Base-by-base conservation (phyloP, 2,797 vertebrate genomes). In the Manis crassicaudata region DNA sequence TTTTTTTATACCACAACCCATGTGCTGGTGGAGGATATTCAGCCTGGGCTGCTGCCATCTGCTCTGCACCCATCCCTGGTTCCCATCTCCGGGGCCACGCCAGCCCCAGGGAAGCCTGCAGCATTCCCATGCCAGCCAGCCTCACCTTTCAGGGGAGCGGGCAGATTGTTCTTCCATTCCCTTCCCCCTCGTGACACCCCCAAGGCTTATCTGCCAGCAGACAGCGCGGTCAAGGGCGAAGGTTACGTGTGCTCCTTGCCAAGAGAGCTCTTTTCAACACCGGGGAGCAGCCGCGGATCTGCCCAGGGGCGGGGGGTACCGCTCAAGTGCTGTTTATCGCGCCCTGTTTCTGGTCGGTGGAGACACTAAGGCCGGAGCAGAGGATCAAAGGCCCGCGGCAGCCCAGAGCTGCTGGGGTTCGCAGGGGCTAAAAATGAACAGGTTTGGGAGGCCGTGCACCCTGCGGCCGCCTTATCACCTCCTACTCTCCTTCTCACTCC, bases 231-330 rank as follows among this genome's bases (percentile, higher is more conserved):
- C 97, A 98, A 97, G 98, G 98, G 98, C 98, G 98, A 98, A 99
- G 98, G 98, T 98, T 98, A 98, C 91, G 90, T 79, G 88, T 97
- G 92, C 97, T 80, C 90, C 98, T 98, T 86, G 95, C 98, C 96
- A 96, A 97, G 98, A 98, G 97, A 97, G 88, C 95, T 97, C 98
- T 97, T 98, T 98, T 99, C 99, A 99, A 97, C 98, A 98, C 98
- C 98, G 86, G 94, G 46, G 96, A 97, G 97, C 60, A 23, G 92
- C 97, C 97, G 98, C 97, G 96, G 98, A 95, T 85, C 68, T 37
- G 88, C 97, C 77, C 97, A 80, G 80, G 96, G 98, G 94, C 60
- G 93, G 84, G 97, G 94, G 96, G 95, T 92, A 75, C 77, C 92
- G 88, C 95, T 98, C 97, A 94, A 98, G 98, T 96, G 98, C 98